Conservation (phyloP, 2,113 vertebrate genomes). For the Thalassoma bifasciatum region DNA sequence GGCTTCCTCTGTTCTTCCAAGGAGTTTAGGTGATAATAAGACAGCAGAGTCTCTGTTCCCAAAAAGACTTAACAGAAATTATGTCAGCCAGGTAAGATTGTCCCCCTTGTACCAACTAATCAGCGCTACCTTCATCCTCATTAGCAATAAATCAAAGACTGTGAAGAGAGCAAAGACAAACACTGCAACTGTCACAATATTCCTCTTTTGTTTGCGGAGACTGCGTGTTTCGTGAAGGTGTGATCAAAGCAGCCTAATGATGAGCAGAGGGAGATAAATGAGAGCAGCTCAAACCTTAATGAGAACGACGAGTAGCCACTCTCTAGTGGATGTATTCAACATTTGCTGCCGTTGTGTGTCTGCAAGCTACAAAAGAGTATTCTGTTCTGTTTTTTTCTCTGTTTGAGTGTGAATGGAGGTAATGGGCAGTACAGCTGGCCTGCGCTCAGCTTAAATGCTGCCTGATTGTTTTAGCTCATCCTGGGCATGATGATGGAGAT, state of each 20-base stretch:
- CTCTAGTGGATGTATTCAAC: slow-evolving; percentile 59
- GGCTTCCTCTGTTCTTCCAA: background rate
- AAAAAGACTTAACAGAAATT: background rate
- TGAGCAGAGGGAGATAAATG: slow-evolving; percentile 58
- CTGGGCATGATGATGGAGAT: slow-evolving; percentile 87
- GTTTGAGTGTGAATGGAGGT: slow-evolving; percentile 79
- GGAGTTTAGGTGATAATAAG: background rate
- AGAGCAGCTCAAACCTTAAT: slow-evolving; percentile 52
- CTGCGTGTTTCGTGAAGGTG: slow-evolving; percentile 49
- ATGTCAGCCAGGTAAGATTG: slow-evolving; percentile 24
- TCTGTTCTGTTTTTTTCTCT: slow-evolving; percentile 16
- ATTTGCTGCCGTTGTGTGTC: slow-evolving; percentile 40
- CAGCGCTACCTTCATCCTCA: slow-evolving; percentile 39
- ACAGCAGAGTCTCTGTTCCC: background rate
- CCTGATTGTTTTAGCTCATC: slow-evolving; percentile 92
- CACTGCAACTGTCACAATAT: slow-evolving; percentile 48
- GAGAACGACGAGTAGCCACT: slow-evolving; percentile 60
- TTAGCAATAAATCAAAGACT: slow-evolving; percentile 59
- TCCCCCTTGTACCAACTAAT: slow-evolving; percentile 31
- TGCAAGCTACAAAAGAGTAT: slow-evolving; percentile 43
- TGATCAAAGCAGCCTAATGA: slow-evolving; percentile 74
- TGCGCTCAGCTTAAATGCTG: slow-evolving; percentile 84
- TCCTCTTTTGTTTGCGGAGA: slow-evolving; percentile 53
- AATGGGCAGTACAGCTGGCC: slow-evolving; percentile 92
- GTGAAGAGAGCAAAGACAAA: slow-evolving; percentile 44